These are phyloP conservation scores for Menura novaehollandiae DNA, from an alignment of 2,113 vertebrate genomes.

Conservation along the genomic window DNA sequence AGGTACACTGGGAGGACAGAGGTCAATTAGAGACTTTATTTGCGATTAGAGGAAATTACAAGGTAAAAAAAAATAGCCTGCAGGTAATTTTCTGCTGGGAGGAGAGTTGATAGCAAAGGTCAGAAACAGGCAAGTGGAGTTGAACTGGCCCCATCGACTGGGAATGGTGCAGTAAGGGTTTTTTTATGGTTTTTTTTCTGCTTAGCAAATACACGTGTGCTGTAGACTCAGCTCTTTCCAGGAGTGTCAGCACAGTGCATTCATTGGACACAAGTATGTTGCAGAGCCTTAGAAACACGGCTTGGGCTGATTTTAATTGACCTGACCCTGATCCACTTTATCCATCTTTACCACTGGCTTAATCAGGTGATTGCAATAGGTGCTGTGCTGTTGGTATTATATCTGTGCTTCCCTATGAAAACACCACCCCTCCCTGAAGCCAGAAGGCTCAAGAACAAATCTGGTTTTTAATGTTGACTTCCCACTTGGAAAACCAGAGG, in stretches of 20 bases:
- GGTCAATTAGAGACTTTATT: neutral
- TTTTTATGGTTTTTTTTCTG: neutral
- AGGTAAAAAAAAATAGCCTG: neutral
- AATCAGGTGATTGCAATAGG: neutral
- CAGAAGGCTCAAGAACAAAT: neutral
- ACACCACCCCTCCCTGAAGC: neutral
- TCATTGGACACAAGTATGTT: neutral
- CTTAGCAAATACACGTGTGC: neutral
- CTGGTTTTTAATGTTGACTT: neutral
- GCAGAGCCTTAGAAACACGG: neutral
- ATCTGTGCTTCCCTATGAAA: neutral
- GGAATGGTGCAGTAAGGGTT: neutral
- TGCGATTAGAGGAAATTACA: neutral
- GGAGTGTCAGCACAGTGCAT: neutral
- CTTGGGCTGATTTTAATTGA: conserved; percentile 43
- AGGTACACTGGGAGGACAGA: neutral
- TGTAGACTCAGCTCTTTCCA: conserved; percentile 22
- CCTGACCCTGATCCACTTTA: conserved; percentile 57
- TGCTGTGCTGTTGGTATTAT: neutral
- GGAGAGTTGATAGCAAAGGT: neutral
- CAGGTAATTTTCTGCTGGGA: neutral
- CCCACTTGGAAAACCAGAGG: neutral
- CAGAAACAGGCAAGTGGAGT: neutral
- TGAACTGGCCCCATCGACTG: neutral
- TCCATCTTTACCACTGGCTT: conserved; percentile 40